Conservation (phyloP, 2,797 vertebrate genomes). For the Sciurus carolinensis region DNA sequence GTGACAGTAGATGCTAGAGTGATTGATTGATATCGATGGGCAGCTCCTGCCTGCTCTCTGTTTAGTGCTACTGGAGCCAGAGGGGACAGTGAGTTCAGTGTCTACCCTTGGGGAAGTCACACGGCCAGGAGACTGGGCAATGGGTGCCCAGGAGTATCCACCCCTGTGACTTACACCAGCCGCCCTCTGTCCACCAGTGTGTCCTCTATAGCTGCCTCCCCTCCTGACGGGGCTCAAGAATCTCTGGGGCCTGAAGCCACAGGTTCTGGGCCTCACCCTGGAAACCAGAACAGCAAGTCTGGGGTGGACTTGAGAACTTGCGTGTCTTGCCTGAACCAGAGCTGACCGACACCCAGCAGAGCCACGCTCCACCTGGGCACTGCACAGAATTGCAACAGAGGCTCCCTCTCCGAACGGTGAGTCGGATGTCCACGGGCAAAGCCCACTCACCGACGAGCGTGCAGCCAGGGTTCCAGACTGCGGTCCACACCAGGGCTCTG, state of each 20-base stretch:
- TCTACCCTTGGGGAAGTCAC: no score
- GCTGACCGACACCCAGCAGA: not conserved
- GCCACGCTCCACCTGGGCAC: not conserved
- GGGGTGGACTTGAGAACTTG: fast-evolving
- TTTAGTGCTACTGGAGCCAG: no score
- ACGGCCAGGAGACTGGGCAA: not conserved
- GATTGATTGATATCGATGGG: no score
- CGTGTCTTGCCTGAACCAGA: no score
- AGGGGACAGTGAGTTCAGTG: fast-evolving
- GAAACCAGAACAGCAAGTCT: not conserved
- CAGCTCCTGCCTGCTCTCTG: not conserved
- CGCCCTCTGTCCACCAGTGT: not conserved
- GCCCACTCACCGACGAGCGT: no score
- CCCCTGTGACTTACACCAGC: fast-evolving
- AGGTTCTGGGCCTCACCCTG: not conserved
- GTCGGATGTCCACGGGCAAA: not conserved
- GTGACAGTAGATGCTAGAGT: fast-evolving
- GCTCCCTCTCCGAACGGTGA: not conserved
- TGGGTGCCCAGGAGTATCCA: no score
- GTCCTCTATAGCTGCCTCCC: fast-evolving
- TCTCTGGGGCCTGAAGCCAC: not conserved
- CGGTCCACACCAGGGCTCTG: not conserved
- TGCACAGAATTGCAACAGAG: no score
- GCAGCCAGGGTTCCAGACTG: not conserved
- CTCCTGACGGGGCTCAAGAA: fast-evolving